Conservation (phyloP, 2,113 vertebrate genomes). For the Amazona vittata region DNA sequence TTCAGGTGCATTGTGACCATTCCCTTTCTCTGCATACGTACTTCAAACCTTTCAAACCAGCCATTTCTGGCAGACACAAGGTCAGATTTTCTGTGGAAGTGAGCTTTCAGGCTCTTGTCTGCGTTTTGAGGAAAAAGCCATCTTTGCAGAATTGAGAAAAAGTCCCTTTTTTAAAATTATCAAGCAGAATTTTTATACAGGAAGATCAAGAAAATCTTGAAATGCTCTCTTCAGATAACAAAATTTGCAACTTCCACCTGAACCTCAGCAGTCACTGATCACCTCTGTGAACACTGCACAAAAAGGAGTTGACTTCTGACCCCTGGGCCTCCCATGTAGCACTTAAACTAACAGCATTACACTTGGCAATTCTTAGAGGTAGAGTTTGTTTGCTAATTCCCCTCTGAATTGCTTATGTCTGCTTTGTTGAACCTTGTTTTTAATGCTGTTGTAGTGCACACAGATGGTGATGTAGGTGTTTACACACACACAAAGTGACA, state of each 20-base stretch:
- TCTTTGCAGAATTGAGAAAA: not conserved
- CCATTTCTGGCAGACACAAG: not conserved
- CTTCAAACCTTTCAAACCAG: not conserved
- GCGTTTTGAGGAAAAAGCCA: not conserved
- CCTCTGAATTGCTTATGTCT: conserved; percentile 34
- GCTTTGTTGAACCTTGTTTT: conserved; percentile 61
- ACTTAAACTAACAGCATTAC: conserved; percentile 55
- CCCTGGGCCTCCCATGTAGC: conserved; percentile 39
- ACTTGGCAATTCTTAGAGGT: not conserved
- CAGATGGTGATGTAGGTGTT: not conserved
- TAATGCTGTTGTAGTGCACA: not conserved
- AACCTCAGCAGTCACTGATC: not conserved
- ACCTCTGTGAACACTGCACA: conserved; percentile 3
- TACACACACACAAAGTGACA: not conserved
- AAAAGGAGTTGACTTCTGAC: conserved; percentile 51
- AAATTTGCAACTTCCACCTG: conserved; percentile 21
- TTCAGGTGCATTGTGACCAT: not conserved
- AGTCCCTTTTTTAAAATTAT: not conserved
- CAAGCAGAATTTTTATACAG: not conserved
- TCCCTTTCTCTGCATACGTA: not conserved
- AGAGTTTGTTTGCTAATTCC: conserved; percentile 42
- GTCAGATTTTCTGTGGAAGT: not conserved
- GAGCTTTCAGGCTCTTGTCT: not conserved
- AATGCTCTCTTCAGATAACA: not conserved
- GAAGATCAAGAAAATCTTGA: not conserved